Evolutionary conservation across 2,888 invertebrate species (phyloP).

Genomic region (Leptopilina syphax): DNA sequence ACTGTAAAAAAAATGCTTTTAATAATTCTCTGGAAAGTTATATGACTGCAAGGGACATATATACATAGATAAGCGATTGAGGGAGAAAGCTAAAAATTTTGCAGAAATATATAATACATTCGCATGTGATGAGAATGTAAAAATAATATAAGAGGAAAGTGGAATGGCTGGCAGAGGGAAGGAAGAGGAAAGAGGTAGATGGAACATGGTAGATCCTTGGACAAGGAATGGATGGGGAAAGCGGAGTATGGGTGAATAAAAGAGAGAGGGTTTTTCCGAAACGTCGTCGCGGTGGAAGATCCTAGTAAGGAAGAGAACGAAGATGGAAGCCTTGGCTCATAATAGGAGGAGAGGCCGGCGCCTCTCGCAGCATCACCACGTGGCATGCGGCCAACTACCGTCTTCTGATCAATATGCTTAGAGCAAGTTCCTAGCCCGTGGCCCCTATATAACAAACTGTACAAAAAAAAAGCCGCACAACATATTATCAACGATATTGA

Average conservation of each 20-base stretch:
- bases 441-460: constrained; percentile 50
- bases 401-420: constrained; percentile 77
- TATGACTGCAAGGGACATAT: neutral
- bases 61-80: neutral
- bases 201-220: constrained; percentile 22
- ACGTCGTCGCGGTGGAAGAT: constrained; percentile 60
- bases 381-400: constrained; percentile 77
- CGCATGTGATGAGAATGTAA: constrained; percentile 20
- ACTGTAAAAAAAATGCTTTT: neutral
- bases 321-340: constrained; percentile 76
- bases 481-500: constrained; percentile 58
- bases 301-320: constrained; percentile 65
- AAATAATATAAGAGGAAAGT: constrained; percentile 38
- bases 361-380: constrained; percentile 75
- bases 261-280: constrained; percentile 62
- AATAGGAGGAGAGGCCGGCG: constrained; percentile 75
- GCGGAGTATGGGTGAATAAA: constrained; percentile 48
- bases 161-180: constrained; percentile 31
- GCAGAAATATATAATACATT: constrained; percentile 17
- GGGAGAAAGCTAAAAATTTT: neutral
- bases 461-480: constrained; percentile 43
- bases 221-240: constrained; percentile 41
- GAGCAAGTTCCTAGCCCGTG: constrained; percentile 64
- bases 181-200: constrained; percentile 46
- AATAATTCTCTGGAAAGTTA: neutral